Base-by-base conservation (phyloP, 1,140 invertebrate species). In the Anoplophora glabripennis region DNA sequence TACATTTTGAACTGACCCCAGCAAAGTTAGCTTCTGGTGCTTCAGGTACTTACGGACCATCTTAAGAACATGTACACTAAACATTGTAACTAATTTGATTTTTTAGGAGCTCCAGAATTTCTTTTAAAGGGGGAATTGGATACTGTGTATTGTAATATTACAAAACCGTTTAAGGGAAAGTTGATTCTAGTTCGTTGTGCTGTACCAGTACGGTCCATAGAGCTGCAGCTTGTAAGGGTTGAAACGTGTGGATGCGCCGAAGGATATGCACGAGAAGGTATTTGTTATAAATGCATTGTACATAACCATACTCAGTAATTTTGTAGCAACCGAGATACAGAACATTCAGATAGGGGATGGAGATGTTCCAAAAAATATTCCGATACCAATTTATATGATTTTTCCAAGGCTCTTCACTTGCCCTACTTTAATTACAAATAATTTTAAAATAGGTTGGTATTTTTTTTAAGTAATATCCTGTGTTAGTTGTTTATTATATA, bases 321-420 rank as follows among this genome's bases (percentile, higher is more conserved):
- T 49, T 79, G 57, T 73, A 95, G 94, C 93, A 2, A 98, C 95
- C 3, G 96, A 98, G 82, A 94, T 98, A 66, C 95, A 97, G 80
- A 98, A 96, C 75, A 96, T 98, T 75, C 95, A 99, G 82, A 90
- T 98, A 61, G 93, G 92, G 1, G 93, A 95, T 74, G 95, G 95
- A 17, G 92, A 97, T 79, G 85, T 96, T 42, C 82, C 84, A 45
- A 84, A 88, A 55, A 88, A 87, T 53, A 77, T 96, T 9, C 79
- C 86, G 42, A 88, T 98, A 70, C 94, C 95, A 15, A 92, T 99
- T 74, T 88, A 93, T 76, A 96, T 98, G 94, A 85, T 98, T 64
- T 92, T 98, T 77, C 96, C 96, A 49, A 79, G 95, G 45, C 79
- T 98, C 12, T 99, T 99, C 78, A 96, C 94, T 1, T 98, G 95